Base-by-base conservation (phyloP, 2,888 invertebrate genomes). In the Meteorus colon region DNA sequence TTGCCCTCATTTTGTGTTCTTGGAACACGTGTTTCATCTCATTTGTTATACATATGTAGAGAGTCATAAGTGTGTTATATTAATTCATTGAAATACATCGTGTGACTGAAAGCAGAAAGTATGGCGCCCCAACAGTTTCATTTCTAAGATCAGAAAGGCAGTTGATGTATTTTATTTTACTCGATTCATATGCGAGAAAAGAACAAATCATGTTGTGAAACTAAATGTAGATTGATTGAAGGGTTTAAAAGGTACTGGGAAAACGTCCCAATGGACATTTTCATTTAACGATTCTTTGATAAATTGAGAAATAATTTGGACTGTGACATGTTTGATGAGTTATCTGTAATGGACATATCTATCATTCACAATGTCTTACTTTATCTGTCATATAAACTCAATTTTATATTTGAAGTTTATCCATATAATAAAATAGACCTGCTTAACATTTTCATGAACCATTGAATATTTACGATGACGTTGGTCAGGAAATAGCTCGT, bases 1-100 rank as follows among this genome's bases (percentile, higher is more conserved):
- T 78, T 75, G 59, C 78, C 73, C 37, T 55, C 27, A 66, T 55
- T 55, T 70, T 69, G 63, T 48, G n/a, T 55, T 55, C n/a, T 48
- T 34, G 72, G 76, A 76, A 72, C 69, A 68, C 73, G 80, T 78
- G 72, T 73, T 77, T 78, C 75, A 27, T 60, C 29, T 63, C 16
- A 63, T 63, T 63, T 34, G 34, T 29, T 62, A 31, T 62, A 48
- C 48, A n/a, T 48, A 48, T n/a, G 48, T 16, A 48, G 5, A 48
- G n/a, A n/a, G 16, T 48, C 16, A n/a, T 48, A 62, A 6, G 62
- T 12, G 16, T 62, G 5, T 6, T 2, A 37, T 19, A 19, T 34
- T 65, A 65, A 19, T 65, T 48, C n/a, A n/a, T 48, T 16, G 48
- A 4, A 48, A 14, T 48, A 48, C 14, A n/a, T 48, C 41, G 41